phyloP scores from a whole-genome alignment of 2,888 invertebrate genomes.

The Phanerotoma sp. region DNA sequence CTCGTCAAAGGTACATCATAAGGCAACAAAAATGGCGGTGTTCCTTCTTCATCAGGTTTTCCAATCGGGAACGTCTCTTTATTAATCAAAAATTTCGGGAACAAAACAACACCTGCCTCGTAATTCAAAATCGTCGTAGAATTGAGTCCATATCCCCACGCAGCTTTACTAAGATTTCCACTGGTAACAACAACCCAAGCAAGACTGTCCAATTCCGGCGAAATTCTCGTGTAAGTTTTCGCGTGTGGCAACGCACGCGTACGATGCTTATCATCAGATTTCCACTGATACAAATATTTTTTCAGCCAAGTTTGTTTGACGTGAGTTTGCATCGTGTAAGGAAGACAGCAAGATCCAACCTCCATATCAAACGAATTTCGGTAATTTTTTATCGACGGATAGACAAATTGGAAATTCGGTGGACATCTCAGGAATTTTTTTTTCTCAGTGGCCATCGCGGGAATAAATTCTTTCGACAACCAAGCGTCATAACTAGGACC shows the following conservation, averaged over 20 bases:
- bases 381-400: conserved; percentile 83
- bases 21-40: conserved; percentile 66
- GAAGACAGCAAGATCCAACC: conserved; percentile 84
- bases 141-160: conserved; percentile 73
- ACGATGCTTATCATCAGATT: conserved; percentile 68
- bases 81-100: conserved; percentile 75
- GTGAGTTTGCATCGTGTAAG: conserved; percentile 77
- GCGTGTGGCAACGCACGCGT: conserved; percentile 92
- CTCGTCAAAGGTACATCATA: conserved; percentile 80
- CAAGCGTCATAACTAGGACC: conserved; percentile 70
- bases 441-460: conserved; percentile 63
- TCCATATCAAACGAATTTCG: conserved; percentile 80
- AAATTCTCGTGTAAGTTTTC: conserved; percentile 82
- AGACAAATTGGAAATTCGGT: conserved; percentile 68
- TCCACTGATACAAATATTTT: conserved; percentile 80
- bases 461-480: conserved; percentile 75
- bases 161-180: conserved; percentile 95
- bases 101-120: conserved; percentile 86
- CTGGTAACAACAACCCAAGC: conserved; percentile 90
- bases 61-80: conserved; percentile 64
- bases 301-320: conserved; percentile 84
- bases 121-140: conserved; percentile 73
- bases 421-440: conserved; percentile 54
- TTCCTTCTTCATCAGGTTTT: conserved; percentile 4
- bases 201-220: conserved; percentile 66